These are phyloP conservation scores for Ianthella basta DNA, from an alignment of 37 sponge, comb jelly and placozoan species.

Conservation along the genomic window DNA sequence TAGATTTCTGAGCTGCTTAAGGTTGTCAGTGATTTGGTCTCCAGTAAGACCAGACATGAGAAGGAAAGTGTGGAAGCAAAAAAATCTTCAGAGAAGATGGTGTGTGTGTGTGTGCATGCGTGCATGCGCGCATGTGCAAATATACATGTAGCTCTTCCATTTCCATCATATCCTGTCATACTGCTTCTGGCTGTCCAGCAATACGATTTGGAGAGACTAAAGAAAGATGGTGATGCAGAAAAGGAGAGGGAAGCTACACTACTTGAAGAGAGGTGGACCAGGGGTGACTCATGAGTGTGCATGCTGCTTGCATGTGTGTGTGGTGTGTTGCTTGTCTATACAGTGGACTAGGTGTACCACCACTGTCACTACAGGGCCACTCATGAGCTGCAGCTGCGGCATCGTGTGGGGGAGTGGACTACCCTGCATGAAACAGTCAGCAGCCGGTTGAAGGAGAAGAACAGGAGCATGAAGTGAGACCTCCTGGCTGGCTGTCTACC, in stretches of 20 bases:
- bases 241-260: slow-evolving; percentile 71
- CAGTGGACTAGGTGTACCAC: no score
- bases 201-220: slow-evolving; percentile 13
- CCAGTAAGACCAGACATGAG: no score
- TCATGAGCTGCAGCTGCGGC: slow-evolving; percentile 64
- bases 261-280: slow-evolving; percentile 62
- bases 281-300: neutral
- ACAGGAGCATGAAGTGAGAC: slow-evolving; percentile 60
- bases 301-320: no score
- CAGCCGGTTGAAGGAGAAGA: slow-evolving; percentile 63
- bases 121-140: no score
- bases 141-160: no score
- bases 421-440: slow-evolving; percentile 42
- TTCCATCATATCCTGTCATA: no score
- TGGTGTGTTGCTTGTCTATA: no score
- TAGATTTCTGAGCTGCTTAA: neutral
- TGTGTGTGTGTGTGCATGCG: no score
- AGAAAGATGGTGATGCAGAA: slow-evolving; percentile 29
- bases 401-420: slow-evolving; percentile 45
- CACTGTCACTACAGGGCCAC: slow-evolving; percentile 39
- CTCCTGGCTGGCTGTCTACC: no score
- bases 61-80: no score
- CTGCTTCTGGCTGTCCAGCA: slow-evolving; percentile 12
- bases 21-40: no score
- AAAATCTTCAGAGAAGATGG: no score